A percentile compares a stretch with the other conserved stretches of the same genome.
phyloP scores from a whole-genome alignment of 2,797 vertebrate species.

The Pseudopleuronectes americanus region DNA sequence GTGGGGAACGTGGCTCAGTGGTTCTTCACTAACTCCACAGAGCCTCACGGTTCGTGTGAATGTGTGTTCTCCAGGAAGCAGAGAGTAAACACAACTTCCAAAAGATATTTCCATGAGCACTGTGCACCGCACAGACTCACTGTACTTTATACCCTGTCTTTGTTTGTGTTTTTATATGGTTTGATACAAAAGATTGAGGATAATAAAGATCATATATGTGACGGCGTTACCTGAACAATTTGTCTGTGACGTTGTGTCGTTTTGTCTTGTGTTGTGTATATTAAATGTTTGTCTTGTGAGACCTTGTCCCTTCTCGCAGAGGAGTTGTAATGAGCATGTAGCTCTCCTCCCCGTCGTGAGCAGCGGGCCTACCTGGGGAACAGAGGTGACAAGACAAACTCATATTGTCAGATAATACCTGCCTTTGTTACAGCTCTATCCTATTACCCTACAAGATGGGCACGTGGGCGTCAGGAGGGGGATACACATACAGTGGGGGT shows the following conservation, averaged over 20 bases:
- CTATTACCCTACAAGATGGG: constrained; percentile 69
- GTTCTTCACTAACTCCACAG: constrained; percentile 5
- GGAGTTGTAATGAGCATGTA: constrained; percentile 75
- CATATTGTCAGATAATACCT: constrained; percentile 75
- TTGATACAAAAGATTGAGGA: constrained; percentile 48
- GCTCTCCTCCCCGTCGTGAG: constrained; percentile 67
- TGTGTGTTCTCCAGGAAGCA: constrained; percentile 11
- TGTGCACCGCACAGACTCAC: constrained; percentile 23
- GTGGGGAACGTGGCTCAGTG: constrained; percentile 3
- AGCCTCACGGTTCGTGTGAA: constrained; percentile 21
- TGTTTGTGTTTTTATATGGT: constrained; percentile 49
- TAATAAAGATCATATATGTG: constrained; percentile 70
- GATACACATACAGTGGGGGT: constrained; percentile 70
- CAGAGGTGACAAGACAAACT: constrained; percentile 74
- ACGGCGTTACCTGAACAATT: constrained; percentile 61
- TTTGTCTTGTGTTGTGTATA: constrained; percentile 57
- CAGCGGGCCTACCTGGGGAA: constrained; percentile 64
- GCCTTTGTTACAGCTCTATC: constrained; percentile 77
- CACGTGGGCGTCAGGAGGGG: constrained; percentile 62
- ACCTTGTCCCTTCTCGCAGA: constrained; percentile 60
- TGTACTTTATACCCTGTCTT: constrained; percentile 2
- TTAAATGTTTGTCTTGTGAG: constrained; percentile 67
- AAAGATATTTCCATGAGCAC: constrained; percentile 27
- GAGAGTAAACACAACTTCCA: constrained; percentile 19
- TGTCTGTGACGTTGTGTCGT: constrained; percentile 46